Conservation (phyloP, 2,113 vertebrate species). For the Ochotona princeps region DNA sequence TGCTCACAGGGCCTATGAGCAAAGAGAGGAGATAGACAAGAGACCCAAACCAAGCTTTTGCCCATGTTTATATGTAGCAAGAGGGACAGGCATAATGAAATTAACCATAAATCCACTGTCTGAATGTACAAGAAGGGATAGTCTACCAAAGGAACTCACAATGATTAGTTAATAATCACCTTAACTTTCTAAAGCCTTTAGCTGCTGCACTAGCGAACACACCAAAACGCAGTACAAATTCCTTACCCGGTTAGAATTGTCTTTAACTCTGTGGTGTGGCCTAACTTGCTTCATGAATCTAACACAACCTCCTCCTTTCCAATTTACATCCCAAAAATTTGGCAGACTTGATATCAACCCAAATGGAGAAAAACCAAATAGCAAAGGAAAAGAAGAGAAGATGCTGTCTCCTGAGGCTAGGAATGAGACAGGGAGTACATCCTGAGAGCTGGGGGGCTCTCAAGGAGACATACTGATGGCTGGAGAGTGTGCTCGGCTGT, state of each 20-base stretch:
- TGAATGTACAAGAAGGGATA: neutral
- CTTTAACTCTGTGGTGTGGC: neutral
- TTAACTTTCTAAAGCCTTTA: neutral
- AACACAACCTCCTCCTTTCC: neutral
- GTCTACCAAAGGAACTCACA: neutral
- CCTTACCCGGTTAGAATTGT: neutral
- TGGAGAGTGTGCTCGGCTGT: neutral
- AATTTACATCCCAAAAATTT: neutral
- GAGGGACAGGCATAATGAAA: neutral
- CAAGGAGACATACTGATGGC: fast-evolving
- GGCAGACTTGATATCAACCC: neutral
- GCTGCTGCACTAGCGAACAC: neutral
- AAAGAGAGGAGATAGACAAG: neutral
- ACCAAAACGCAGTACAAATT: neutral
- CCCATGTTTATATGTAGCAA: too few species aligned
- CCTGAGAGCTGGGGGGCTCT: neutral
- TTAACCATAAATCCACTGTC: fast-evolving
- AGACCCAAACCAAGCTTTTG: neutral
- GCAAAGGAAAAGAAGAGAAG: neutral
- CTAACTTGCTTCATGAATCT: neutral
- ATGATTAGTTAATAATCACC: fast-evolving
- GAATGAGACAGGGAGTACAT: neutral
- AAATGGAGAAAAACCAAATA: neutral
- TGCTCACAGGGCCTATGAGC: neutral
- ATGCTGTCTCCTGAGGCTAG: neutral